These are phyloP conservation scores for Entelurus aequoreus DNA, from an alignment of 2,113 vertebrate genomes.

Conservation along the genomic window DNA sequence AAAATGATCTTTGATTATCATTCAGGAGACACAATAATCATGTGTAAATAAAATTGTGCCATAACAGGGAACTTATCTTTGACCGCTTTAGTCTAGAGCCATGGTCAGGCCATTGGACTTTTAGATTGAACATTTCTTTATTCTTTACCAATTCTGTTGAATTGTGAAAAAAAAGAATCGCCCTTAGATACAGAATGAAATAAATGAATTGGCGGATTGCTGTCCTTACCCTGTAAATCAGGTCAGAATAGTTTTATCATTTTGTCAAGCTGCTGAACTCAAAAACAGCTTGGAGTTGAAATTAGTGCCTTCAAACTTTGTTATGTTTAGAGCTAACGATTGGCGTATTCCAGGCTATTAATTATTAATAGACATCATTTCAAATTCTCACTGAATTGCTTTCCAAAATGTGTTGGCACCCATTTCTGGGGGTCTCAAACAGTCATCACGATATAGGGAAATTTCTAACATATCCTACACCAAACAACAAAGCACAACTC, in stretches of 20 bases:
- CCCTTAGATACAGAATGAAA: neutral
- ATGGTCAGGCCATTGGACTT: slow-evolving; percentile 18
- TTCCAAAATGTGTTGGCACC: slow-evolving; percentile 69
- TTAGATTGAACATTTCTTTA: slow-evolving; percentile 3
- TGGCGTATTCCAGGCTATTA: slow-evolving; percentile 67
- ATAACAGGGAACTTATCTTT: too few relatives aligned
- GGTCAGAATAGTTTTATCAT: slow-evolving; percentile 25
- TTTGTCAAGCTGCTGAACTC: slow-evolving; percentile 15
- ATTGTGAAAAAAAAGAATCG: too few relatives aligned
- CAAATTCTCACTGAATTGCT: slow-evolving; percentile 71
- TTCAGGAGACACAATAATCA: too few relatives aligned
- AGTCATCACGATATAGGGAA: slow-evolving; percentile 58
- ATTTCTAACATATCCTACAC: slow-evolving; percentile 55
- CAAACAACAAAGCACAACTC: slow-evolving; percentile 64
- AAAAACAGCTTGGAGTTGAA: slow-evolving; percentile 39
- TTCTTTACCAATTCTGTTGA: slow-evolving; percentile 7
- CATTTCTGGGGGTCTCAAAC: slow-evolving; percentile 66
- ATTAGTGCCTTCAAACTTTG: slow-evolving; percentile 56
- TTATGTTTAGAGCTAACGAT: slow-evolving; percentile 55
- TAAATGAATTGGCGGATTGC: slow-evolving; percentile 9
- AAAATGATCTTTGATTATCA: too few relatives aligned
- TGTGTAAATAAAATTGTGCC: too few relatives aligned
- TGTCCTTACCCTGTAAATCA: slow-evolving; percentile 11
- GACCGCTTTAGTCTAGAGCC: too few relatives aligned
- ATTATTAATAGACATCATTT: slow-evolving; percentile 69